Percentiles rank a stretch among this genome's conserved stretches.
phyloP scores from a whole-genome alignment of 2,888 invertebrate genomes.

The Cantharis rufa region DNA sequence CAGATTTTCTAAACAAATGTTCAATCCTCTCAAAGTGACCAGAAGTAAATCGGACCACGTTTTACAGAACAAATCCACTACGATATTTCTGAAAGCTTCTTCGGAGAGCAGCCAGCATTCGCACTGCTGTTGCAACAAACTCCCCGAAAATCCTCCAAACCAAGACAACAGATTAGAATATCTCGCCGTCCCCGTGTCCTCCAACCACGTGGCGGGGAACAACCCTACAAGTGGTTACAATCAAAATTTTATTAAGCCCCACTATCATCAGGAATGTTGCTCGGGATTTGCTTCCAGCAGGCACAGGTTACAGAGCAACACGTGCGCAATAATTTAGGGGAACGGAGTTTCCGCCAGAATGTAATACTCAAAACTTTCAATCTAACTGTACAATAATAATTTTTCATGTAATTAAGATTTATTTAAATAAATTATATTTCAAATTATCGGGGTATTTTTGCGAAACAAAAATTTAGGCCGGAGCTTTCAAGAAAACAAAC shows the following conservation, averaged over 20 bases:
- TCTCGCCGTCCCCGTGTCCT: background rate
- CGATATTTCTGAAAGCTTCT: background rate
- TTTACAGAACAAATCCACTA: background rate
- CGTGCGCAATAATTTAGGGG: constrained; percentile 53
- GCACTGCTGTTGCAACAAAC: background rate
- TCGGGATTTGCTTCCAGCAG: constrained; percentile 57
- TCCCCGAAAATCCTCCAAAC: background rate
- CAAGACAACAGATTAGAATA: background rate
- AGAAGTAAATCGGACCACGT: background rate
- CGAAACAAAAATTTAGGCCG: too few species aligned
- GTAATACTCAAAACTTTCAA: background rate
- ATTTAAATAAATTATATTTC: background rate
- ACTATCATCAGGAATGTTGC: constrained; percentile 58
- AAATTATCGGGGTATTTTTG: background rate
- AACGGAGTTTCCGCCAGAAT: background rate
- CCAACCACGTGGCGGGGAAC: constrained; percentile 8
- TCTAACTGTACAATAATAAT: background rate
- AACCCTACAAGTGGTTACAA: constrained; percentile 43
- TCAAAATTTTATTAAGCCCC: constrained; percentile 39
- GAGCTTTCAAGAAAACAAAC: background rate
- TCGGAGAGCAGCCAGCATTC: background rate
- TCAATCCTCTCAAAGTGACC: background rate
- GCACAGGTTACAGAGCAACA: constrained; percentile 54
- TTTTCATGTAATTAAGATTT: background rate
- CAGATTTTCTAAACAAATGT: background rate